Evolutionary conservation across 2,113 vertebrate species (phyloP).

Genomic region (Pimephales promelas): DNA sequence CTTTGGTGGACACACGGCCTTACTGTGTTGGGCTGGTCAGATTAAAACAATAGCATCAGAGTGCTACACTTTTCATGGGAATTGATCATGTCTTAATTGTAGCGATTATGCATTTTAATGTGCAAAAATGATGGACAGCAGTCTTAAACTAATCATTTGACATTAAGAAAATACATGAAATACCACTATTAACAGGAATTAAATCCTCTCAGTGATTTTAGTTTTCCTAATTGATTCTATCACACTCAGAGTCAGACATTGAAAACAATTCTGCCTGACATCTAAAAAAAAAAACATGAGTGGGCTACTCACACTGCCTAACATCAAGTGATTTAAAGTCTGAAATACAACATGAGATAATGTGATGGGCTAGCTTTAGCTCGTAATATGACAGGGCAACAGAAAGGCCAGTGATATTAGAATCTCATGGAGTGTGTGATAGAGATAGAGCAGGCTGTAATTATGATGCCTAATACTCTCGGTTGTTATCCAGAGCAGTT

Average conservation of each 20-base stretch:
- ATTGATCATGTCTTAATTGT: not conserved
- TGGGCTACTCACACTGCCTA: no score
- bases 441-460: slow-evolving; percentile 23
- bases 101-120: not conserved
- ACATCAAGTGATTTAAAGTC: not conserved
- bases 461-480: slow-evolving; percentile 7
- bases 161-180: not conserved
- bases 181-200: not conserved
- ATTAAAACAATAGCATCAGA: not conserved
- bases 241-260: not conserved
- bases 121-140: not conserved
- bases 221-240: not conserved
- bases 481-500: not conserved
- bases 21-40: not conserved
- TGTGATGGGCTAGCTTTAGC: not conserved
- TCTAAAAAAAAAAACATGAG: not conserved
- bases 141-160: not conserved
- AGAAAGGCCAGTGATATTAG: slow-evolving; percentile 16
- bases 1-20: no score
- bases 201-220: no score
- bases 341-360: slow-evolving; percentile 1
- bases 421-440: not conserved
- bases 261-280: not conserved
- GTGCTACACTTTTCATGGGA: not conserved
- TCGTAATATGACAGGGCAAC: not conserved